These are phyloP conservation scores for Stenodema calcarata DNA, from an alignment of 2,888 invertebrate genomes.

Conservation along the genomic window DNA sequence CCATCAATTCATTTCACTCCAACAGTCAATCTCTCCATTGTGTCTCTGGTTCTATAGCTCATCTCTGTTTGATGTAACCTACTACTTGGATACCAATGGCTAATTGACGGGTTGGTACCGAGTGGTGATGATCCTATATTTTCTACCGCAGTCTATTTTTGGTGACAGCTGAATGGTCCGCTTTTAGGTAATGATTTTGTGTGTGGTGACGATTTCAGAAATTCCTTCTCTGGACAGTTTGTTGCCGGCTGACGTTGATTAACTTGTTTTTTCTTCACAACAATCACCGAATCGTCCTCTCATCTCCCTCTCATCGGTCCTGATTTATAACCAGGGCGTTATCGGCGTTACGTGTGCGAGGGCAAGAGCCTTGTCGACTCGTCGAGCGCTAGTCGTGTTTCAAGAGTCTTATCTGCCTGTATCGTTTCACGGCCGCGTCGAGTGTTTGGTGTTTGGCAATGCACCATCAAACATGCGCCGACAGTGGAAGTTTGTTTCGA, in stretches of 20 bases:
- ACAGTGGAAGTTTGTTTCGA: not conserved
- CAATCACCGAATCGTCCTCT: not conserved
- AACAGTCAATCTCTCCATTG: no score
- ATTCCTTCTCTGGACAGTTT: no score
- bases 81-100: no score
- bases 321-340: not conserved
- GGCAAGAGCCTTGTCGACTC: not conserved
- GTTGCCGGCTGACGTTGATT: not conserved
- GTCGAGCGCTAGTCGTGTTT: not conserved
- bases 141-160: no score
- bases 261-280: not conserved
- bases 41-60: no score
- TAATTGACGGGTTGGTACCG: no score
- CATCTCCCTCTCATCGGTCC: not conserved
- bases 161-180: no score
- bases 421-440: not conserved
- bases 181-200: no score
- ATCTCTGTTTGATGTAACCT: no score
- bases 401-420: not conserved
- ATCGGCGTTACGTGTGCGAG: not conserved
- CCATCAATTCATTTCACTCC: no score
- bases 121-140: no score
- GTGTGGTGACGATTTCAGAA: no score
- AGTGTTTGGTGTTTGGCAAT: constrained; percentile 14
- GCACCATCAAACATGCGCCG: not conserved